Evolutionary conservation across 37 sponge, comb jelly and placozoan species (phyloP), one percentile per base, ranked within the genome.

Genomic region (Lycopodina hypogea): DNA sequence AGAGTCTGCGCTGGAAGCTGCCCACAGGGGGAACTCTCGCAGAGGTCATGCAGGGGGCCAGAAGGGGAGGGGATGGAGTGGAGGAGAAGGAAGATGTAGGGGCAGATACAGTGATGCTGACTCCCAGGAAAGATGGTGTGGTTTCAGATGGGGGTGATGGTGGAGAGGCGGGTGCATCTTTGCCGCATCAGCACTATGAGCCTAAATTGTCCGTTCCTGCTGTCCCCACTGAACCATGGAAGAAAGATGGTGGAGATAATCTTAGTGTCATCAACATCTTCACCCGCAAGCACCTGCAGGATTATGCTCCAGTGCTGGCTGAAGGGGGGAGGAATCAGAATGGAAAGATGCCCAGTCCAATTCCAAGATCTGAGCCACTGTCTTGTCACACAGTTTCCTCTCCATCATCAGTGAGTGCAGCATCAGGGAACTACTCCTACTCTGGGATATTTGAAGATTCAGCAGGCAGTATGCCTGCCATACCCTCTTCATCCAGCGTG

Each of bases 241-340:
- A 83, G 30, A 73, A 81, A 65, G 66, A 36, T 14, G 89, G 83
- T 8, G 93, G 93, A 19, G 93, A 92, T 67, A 17, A 17, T 0
- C 68, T 71, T 55, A 92, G 93, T 69, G 72, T 92, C 3, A 88
- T 92, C 71, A 88, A 92, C 65, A 68, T 92, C 12, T 88, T 74
- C 69, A 88, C 86, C 0, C 55, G 79, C 7, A 72, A 83, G 62
- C 80, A 87, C 12, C 60, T 71, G 35, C 64, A 74, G 35, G 60
- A 59, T 23, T 36, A 41, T 42, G 59, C 69, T 12, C 4, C 4
- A 9, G 48, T 45, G 48, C 4, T 45, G 4, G 48, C 8, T 12
- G 48, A 45, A 45, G 9, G 48, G 4, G 48, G 48, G 8, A 9
- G 48, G 48, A 45, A 45, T 12, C 48, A 9, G 48, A 45, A 45